A percentile compares a stretch with the other conserved stretches of the same genome.
Evolutionary conservation across 2,888 invertebrate species (phyloP).

Genomic region (Glomeris marginata): DNA sequence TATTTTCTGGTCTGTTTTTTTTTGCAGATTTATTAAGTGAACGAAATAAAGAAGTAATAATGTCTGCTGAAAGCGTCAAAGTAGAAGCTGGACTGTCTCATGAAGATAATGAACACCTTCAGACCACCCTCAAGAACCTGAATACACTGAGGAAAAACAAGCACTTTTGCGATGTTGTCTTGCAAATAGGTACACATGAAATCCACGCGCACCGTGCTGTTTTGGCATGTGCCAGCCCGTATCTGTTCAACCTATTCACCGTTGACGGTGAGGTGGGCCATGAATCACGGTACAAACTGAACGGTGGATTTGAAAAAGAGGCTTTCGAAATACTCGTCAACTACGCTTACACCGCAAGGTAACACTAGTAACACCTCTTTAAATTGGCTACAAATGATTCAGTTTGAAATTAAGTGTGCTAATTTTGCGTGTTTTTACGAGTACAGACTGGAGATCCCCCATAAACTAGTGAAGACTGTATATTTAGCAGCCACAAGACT

Average conservation of each 20-base stretch:
- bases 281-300: conserved; percentile 39
- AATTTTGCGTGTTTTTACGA: conserved; percentile 8
- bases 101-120: conserved; percentile 22
- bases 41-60: background rate
- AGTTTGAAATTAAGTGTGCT: conserved; percentile 5
- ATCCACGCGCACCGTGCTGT: conserved; percentile 63
- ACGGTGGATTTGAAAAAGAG: conserved; percentile 46
- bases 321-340: conserved; percentile 61
- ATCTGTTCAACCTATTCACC: conserved; percentile 56
- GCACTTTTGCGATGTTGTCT: conserved; percentile 71
- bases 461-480: conserved; percentile 49
- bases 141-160: conserved; percentile 67
- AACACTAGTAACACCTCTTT: conserved; percentile 13
- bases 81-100: conserved; percentile 7
- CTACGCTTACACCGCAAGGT: conserved; percentile 66
- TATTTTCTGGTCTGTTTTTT: background rate
- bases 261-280: conserved; percentile 38
- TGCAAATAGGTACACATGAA: conserved; percentile 54
- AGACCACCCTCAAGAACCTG: conserved; percentile 44
- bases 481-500: conserved; percentile 64
- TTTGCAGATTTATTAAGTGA: background rate
- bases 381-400: too few species aligned
- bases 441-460: conserved; percentile 37
- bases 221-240: conserved; percentile 59
- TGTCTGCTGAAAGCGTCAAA: background rate